Percentiles rank a stretch among this genome's conserved stretches.
Conservation (phyloP, 2,797 vertebrate species). For the Urosaurus nigricauda region DNA sequence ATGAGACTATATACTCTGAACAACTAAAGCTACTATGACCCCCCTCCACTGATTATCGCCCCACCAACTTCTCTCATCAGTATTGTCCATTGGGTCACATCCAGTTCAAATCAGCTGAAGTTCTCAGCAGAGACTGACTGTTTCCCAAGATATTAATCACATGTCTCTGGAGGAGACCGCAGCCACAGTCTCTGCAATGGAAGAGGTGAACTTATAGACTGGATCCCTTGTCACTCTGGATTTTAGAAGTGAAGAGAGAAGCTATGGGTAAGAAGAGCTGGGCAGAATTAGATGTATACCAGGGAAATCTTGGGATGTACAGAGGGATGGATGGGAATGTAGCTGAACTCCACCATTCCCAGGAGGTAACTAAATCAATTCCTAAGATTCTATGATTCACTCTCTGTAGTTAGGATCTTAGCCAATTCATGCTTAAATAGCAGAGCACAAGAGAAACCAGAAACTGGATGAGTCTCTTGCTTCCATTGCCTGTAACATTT, state of each 20-base stretch:
- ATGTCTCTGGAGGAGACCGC: neutral
- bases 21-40: neutral
- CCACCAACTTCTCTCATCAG: neutral
- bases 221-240: neutral
- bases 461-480: neutral
- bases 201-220: too few species aligned
- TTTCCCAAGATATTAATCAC: neutral
- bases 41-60: neutral
- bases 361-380: slow-evolving; percentile 4
- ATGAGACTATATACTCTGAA: too few species aligned
- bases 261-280: neutral
- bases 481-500: slow-evolving; percentile 10
- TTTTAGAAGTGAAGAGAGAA: neutral
- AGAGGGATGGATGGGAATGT: neutral
- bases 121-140: neutral
- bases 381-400: slow-evolving; percentile 10
- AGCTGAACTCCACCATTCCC: neutral
- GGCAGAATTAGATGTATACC: neutral
- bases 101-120: neutral
- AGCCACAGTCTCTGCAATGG: neutral
- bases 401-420: slow-evolving; percentile 30
- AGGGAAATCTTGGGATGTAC: neutral
- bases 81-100: neutral
- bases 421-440: neutral
- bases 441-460: neutral